These are phyloP conservation scores for Asobara japonica DNA, from an alignment of 1,140 invertebrate genomes.

Conservation along the genomic window DNA sequence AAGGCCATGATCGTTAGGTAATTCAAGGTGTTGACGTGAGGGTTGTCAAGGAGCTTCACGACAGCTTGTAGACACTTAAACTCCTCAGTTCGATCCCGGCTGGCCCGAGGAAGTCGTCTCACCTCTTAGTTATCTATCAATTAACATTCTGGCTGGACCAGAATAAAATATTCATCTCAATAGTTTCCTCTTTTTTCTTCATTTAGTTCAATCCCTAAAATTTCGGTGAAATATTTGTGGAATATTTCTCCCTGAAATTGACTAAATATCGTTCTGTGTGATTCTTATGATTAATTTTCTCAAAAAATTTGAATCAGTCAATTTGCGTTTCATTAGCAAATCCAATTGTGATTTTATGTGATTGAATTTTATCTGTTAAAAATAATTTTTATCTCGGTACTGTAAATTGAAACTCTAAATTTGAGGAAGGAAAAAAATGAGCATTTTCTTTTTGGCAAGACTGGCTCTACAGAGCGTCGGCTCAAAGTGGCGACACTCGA, in stretches of 20 bases:
- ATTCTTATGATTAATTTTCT: too few species aligned
- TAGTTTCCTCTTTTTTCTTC: too few species aligned
- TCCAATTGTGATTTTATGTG: not conserved
- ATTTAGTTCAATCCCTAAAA: too few species aligned
- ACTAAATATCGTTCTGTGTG: too few species aligned
- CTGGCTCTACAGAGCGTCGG: slow-evolving; percentile 44
- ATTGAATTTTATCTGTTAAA: not conserved
- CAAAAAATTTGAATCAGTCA: too few species aligned
- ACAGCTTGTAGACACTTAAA: not conserved
- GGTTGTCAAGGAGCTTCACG: not conserved
- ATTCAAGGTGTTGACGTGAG: not conserved
- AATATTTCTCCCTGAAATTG: not conserved
- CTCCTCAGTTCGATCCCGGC: slow-evolving; percentile 24
- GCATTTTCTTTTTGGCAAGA: slow-evolving; percentile 52
- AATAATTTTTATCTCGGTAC: too few species aligned
- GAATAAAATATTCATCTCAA: not conserved
- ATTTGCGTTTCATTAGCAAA: not conserved
- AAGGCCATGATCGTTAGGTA: slow-evolving; percentile 18
- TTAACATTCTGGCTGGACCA: not conserved
- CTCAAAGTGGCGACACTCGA: slow-evolving; percentile 45
- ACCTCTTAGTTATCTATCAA: not conserved
- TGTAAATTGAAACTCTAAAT: not conserved
- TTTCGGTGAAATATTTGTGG: not conserved
- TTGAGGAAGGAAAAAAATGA: slow-evolving; percentile 42
- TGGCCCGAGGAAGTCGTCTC: slow-evolving; percentile 27